Conservation (phyloP, 2,113 vertebrate genomes). For the Amia ocellicauda region DNA sequence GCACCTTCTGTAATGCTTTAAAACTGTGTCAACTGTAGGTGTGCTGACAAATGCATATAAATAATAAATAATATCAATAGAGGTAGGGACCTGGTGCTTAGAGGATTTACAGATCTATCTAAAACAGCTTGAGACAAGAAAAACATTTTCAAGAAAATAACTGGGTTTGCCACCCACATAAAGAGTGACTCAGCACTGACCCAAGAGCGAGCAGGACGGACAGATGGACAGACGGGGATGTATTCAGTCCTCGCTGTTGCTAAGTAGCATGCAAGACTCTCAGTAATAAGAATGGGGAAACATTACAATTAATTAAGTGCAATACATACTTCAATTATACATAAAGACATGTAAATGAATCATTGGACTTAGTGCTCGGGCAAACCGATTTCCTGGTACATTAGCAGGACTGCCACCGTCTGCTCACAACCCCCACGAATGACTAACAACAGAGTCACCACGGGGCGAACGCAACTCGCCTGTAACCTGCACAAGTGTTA, state of each 20-base stretch:
- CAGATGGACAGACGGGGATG: neutral
- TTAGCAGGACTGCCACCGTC: neutral
- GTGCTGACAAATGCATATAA: too few relatives aligned
- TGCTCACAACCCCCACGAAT: too few relatives aligned
- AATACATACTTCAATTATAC: too few relatives aligned
- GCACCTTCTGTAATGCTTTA: too few relatives aligned
- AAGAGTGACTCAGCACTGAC: neutral
- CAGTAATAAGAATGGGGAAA: neutral
- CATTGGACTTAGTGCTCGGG: neutral
- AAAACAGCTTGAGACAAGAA: too few relatives aligned
- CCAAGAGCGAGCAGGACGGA: neutral
- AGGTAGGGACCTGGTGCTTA: too few relatives aligned
- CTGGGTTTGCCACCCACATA: too few relatives aligned
- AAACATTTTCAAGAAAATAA: too few relatives aligned
- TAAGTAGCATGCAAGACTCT: conserved; percentile 20
- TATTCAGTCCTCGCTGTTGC: conserved; percentile 15
- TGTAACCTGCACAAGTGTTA: conserved; percentile 3
- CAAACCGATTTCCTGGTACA: neutral
- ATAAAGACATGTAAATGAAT: neutral
- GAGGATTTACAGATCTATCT: too few relatives aligned
- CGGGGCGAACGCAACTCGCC: neutral
- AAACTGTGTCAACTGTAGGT: too few relatives aligned
- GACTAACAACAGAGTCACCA: conserved; percentile 8
- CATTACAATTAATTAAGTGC: too few relatives aligned
- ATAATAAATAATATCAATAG: too few relatives aligned